phyloP scores from a whole-genome alignment of 2,113 vertebrate species.

The Coregonus clupeaformis region DNA sequence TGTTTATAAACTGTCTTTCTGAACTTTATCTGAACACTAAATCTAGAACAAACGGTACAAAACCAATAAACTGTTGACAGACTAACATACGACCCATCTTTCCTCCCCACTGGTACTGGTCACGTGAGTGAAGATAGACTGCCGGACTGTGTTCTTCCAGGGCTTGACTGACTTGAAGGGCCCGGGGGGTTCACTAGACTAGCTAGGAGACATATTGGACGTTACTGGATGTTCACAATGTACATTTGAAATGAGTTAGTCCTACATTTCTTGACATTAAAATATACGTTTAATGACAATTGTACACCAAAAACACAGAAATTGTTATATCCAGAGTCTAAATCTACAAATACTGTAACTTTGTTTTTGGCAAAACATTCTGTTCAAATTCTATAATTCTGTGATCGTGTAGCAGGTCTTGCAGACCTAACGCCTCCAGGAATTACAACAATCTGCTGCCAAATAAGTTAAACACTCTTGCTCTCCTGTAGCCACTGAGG shows the following conservation, averaged over 20 bases:
- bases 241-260: no score
- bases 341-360: no score
- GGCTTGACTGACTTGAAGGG: no score
- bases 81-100: conserved; percentile 31
- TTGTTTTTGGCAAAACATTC: background rate
- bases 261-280: background rate
- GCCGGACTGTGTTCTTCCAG: no score
- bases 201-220: background rate
- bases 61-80: conserved; percentile 19
- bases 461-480: background rate
- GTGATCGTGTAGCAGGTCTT: background rate
- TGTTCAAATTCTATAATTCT: background rate
- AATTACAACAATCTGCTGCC: background rate
- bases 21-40: no score
- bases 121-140: no score
- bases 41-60: conserved; percentile 1
- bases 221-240: background rate
- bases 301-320: no score
- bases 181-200: background rate
- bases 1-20: background rate
- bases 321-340: no score
- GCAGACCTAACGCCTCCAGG: conserved; percentile 22
- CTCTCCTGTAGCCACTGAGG: background rate
- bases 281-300: no score
- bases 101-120: background rate